phyloP scores from a whole-genome alignment of 2,888 invertebrate species.

The Agrilus cyanescens region DNA sequence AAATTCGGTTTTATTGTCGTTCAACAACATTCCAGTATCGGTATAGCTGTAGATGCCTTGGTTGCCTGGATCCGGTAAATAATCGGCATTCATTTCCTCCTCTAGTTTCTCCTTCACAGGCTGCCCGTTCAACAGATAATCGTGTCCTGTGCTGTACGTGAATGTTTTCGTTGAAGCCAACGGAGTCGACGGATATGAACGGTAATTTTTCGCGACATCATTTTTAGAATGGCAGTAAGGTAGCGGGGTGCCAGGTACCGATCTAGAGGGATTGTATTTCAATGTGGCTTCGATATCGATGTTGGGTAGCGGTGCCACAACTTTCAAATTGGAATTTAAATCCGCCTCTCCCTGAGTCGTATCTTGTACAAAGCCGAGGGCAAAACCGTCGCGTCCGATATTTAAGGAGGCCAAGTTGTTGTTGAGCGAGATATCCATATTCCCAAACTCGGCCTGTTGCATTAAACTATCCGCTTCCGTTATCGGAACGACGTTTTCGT shows the following conservation, averaged over 20 bases:
- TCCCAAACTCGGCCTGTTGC: too few species aligned
- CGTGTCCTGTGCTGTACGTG: slow-evolving; percentile 29
- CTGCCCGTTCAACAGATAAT: slow-evolving; percentile 34
- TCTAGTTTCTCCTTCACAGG: slow-evolving; percentile 25
- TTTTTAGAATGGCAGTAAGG: slow-evolving; percentile 40
- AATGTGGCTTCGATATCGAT: slow-evolving; percentile 23
- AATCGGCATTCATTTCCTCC: slow-evolving; percentile 6
- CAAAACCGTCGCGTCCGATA: too few species aligned
- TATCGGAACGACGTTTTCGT: slow-evolving; percentile 7
- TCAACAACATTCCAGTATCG: slow-evolving; percentile 14
- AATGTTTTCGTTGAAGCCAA: slow-evolving; percentile 34
- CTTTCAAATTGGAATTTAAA: slow-evolving; percentile 6
- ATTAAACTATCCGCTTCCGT: slow-evolving; percentile 24
- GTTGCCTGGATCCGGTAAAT: slow-evolving; percentile 11
- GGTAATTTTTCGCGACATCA: slow-evolving; percentile 30
- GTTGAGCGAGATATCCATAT: too few species aligned
- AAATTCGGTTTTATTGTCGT: slow-evolving; percentile 18
- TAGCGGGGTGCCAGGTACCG: slow-evolving; percentile 57
- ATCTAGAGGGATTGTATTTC: slow-evolving; percentile 42
- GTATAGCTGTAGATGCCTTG: slow-evolving; percentile 13
- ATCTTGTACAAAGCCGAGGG: too few species aligned
- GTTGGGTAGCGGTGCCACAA: slow-evolving; percentile 3
- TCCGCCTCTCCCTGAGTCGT: slow-evolving; percentile 11
- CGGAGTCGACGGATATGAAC: slow-evolving; percentile 70
- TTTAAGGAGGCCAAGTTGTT: too few species aligned